A percentile compares a stretch with the other conserved stretches of the same genome.
Conservation (phyloP, 2,113 vertebrate genomes). For the Holacanthus passer region DNA sequence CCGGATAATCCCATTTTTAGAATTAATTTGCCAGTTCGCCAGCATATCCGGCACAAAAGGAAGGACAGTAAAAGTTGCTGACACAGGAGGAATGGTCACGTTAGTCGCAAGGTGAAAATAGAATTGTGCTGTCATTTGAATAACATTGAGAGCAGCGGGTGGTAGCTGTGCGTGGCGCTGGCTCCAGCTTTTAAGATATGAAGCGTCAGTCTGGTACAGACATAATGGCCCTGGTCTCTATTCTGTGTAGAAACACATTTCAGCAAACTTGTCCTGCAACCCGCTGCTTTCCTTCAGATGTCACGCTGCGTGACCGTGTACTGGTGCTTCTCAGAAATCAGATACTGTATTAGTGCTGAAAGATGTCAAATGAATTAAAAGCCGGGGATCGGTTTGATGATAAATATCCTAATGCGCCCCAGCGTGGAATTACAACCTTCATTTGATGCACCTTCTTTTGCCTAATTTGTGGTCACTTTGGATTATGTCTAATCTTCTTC, state of each 20-base stretch:
- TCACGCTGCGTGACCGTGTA: constrained; percentile 56
- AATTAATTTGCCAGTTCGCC: constrained; percentile 56
- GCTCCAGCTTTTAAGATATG: constrained; percentile 43
- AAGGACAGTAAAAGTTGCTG: constrained; percentile 69
- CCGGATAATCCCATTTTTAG: constrained; percentile 52
- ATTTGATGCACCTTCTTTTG: constrained; percentile 64
- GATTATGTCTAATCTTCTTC: constrained; percentile 49
- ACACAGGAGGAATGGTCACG: constrained; percentile 60
- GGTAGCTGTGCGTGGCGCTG: constrained; percentile 6
- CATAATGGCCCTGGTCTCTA: constrained; percentile 38
- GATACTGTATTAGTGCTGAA: constrained; percentile 74
- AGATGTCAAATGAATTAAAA: constrained; percentile 79
- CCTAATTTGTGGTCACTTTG: constrained; percentile 72
- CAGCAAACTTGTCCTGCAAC: constrained; percentile 52
- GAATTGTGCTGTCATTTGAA: constrained; percentile 69
- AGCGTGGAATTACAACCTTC: constrained; percentile 70
- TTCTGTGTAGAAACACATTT: constrained; percentile 48
- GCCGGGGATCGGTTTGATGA: constrained; percentile 50
- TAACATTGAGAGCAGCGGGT: constrained; percentile 65
- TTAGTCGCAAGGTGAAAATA: constrained; percentile 77
- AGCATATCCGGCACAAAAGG: constrained; percentile 30
- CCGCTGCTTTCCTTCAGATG: constrained; percentile 61
- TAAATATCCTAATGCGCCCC: constrained; percentile 59
- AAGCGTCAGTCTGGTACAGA: constrained; percentile 33
- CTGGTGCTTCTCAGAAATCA: constrained; percentile 69